Evolutionary conservation across 2,888 invertebrate species (phyloP).

Genomic region (Drosophila siamana): DNA sequence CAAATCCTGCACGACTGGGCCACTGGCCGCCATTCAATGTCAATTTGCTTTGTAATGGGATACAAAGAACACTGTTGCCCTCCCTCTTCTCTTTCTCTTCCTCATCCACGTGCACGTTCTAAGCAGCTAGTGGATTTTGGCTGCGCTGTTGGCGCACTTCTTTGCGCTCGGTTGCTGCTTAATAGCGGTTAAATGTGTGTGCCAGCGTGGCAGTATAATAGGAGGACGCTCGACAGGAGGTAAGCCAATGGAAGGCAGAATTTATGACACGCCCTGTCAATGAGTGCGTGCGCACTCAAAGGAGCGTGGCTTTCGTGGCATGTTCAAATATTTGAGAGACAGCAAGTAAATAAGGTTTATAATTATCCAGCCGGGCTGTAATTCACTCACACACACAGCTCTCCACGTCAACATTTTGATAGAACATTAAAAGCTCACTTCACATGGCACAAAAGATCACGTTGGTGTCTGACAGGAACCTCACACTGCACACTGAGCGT

Average conservation of each 20-base stretch:
- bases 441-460: conserved; percentile 23
- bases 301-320: conserved; percentile 56
- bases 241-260: conserved; percentile 30
- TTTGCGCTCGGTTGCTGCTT: conserved; percentile 40
- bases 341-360: conserved; percentile 70
- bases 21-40: conserved; percentile 54
- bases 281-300: conserved; percentile 41
- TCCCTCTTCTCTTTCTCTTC: neutral
- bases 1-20: conserved; percentile 54
- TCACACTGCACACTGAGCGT: conserved; percentile 22
- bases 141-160: conserved; percentile 24
- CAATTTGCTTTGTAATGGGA: conserved; percentile 78
- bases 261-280: conserved; percentile 62
- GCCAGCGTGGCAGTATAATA: neutral
- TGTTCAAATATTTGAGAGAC: conserved; percentile 69
- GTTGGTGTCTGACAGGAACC: neutral
- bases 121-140: conserved; percentile 21
- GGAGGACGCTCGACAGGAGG: neutral
- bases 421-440: conserved; percentile 25
- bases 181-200: conserved; percentile 49
- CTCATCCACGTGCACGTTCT: neutral
- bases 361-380: conserved; percentile 68
- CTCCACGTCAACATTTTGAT: conserved; percentile 14
- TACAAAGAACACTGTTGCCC: conserved; percentile 36
- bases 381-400: conserved; percentile 51